Percentiles rank a stretch among this genome's conserved stretches.
These are phyloP conservation scores for Chionoecetes opilio DNA, from an alignment of 1,140 invertebrate genomes.

Conservation along the genomic window DNA sequence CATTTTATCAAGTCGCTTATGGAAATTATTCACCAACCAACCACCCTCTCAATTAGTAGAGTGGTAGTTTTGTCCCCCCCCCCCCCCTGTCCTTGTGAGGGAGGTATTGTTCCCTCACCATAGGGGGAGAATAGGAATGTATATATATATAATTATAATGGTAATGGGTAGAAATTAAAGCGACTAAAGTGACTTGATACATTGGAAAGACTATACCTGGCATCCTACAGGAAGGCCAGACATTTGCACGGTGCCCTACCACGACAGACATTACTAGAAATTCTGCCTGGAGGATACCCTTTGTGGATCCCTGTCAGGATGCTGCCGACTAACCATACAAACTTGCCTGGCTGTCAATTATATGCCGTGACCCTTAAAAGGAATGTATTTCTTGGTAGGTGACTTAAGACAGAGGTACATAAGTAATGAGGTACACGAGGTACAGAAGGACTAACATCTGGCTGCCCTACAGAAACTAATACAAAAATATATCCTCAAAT, in stretches of 20 bases:
- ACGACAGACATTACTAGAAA: background rate
- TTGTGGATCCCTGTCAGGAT: background rate
- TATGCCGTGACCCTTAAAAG: background rate
- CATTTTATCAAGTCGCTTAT: too few relatives aligned
- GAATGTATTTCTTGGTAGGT: slow-evolving; percentile 7
- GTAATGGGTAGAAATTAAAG: too few relatives aligned
- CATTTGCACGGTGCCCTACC: background rate
- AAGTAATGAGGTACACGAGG: slow-evolving; percentile 29
- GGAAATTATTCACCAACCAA: too few relatives aligned
- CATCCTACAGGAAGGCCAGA: background rate
- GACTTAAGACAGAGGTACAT: background rate
- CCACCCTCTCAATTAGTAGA: too few relatives aligned
- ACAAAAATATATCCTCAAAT: slow-evolving; percentile 31
- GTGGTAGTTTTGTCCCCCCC: too few relatives aligned
- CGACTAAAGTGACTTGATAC: too few relatives aligned
- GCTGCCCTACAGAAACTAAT: slow-evolving; percentile 9
- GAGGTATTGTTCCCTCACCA: too few relatives aligned
- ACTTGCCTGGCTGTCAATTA: background rate
- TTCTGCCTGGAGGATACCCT: background rate
- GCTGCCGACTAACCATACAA: background rate
- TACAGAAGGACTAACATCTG: slow-evolving; percentile 20
- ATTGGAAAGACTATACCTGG: too few relatives aligned
- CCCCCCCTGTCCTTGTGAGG: too few relatives aligned
- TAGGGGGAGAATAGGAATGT: too few relatives aligned
- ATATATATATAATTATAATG: too few relatives aligned